Base-by-base conservation (phyloP, 2,888 invertebrate species). In the Pseudococcus jackbeardsleyi region DNA sequence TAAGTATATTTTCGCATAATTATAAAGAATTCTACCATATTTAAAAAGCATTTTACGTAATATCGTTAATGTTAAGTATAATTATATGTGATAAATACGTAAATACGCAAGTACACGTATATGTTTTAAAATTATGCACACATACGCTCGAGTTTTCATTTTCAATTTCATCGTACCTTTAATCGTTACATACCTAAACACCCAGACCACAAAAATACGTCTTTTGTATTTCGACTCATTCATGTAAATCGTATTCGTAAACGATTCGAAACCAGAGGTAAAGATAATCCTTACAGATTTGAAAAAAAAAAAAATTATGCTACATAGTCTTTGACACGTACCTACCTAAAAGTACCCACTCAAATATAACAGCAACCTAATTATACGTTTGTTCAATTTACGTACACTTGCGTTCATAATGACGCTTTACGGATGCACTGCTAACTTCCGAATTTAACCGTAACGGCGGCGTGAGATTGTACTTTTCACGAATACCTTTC, bases 401-500 rank as follows among this genome's bases (percentile, higher is more conserved):
- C 11, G 77, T 33, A 22, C 33, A 77, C 33, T 39, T 39, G 39
- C 39, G 15, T 17, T 12, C 5, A n/a, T 79, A 79, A 79, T 79
- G 12, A 42, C n/a, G 12, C 6, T 72, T 9, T 72, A 42, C 79
- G 79, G 79, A 79, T 42, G 42, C 79, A 42, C 79, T 17, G 42
- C 42, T 79, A 39, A 42, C 79, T 79, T 79, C 79, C 79, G 79
- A 79, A 79, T 79, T 79, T 42, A 79, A 79, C 79, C 79, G 79
- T 79, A 79, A 79, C 79, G 79, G 19, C 59, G 59, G 59, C 19
- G 59, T 59, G 59, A 59, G 59, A 59, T 59, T 19, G 59, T 59
- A 59, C 42, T 79, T 79, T 79, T 79, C 42, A 42, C 19, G 42
- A 19, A 42, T 39, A 79, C 79, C 22, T 19, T n/a, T 79, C 42